Base-by-base conservation (phyloP, 2,888 invertebrate genomes). In the Erebia epiphron region DNA sequence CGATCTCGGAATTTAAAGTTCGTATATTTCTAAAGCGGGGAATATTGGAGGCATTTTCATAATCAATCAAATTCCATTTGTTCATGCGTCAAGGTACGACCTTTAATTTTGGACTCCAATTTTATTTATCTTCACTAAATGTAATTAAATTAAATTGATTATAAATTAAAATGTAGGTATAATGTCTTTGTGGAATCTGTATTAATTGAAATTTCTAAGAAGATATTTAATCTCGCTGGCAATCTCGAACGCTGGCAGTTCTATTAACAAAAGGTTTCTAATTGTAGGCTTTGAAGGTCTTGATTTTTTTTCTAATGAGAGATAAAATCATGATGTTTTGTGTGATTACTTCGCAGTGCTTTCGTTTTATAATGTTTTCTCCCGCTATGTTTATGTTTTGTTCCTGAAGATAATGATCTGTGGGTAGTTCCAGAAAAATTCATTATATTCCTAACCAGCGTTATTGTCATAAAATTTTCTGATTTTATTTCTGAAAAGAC, bases 21-120 rank as follows among this genome's bases (percentile, higher is more conserved):
- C 76, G 80, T 79, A 83, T 84, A 84, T 87, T 87, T 83, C 77
- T 76, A 77, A 78, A 76, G 76, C 79, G 79, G 79, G 79, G 77
- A 86, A 85, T 88, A 90, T 89, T 87, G 86, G 83, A 84, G 86
- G 87, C 90, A 89, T 91, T 90, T 87, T 88, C 85, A 86, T 90
- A 90, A 90, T 90, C 89, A 87, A 89, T 89, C 89, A 88, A 76
- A 73, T 73, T 68, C 72, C 72, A 73, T 74, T 75, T 75, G 70
- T 71, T 75, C 73, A 61, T 68, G 58, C 52, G 68, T 67, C 68
- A 72, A 70, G 70, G 73, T 69, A 62, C 49, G 76, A 75, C 77
- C 79, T 80, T 79, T 70, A 63, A 57, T 18, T 67, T 68, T 52
- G 56, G 43, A n/a, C 64, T 26, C 3, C 18, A n/a, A 26, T 65